phyloP scores from a whole-genome alignment of 1,140 invertebrate species.

The Acromyrmex heyeri region DNA sequence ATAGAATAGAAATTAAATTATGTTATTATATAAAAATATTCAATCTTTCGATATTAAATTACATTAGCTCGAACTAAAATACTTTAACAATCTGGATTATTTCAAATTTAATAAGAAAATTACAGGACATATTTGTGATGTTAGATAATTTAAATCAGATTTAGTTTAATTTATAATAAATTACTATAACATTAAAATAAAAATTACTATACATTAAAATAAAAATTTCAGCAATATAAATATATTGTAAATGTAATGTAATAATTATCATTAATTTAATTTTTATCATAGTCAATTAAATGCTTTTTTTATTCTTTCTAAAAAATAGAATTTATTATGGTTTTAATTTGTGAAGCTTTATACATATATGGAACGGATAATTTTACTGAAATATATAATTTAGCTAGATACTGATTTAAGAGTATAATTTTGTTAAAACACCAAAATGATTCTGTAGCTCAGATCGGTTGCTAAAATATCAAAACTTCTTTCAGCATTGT shows the following conservation, averaged over 20 bases:
- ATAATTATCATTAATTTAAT: neutral
- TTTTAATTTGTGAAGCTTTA: too few species aligned
- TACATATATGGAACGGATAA: too few species aligned
- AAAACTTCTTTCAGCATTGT: too few species aligned
- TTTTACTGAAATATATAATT: neutral
- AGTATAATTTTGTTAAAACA: too few species aligned
- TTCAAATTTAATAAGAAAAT: neutral
- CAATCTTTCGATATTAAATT: neutral
- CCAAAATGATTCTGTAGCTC: too few species aligned
- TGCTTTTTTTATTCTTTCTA: too few species aligned
- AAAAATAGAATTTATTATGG: too few species aligned
- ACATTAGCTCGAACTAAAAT: neutral
- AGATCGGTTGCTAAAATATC: too few species aligned
- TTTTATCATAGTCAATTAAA: neutral
- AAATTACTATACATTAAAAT: neutral
- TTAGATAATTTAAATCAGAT: neutral
- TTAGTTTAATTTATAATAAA: neutral
- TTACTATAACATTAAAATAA: neutral
- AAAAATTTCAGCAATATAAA: neutral
- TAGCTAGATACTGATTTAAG: too few species aligned
- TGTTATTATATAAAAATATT: neutral
- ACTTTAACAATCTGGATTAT: neutral
- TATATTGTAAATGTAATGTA: neutral
- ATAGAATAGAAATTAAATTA: constrained; percentile 8
- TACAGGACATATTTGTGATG: neutral